Evolutionary conservation across 2,797 vertebrate species (phyloP), one percentile per base, ranked within the genome.

Genomic region (Bryconaethiops microstoma): DNA sequence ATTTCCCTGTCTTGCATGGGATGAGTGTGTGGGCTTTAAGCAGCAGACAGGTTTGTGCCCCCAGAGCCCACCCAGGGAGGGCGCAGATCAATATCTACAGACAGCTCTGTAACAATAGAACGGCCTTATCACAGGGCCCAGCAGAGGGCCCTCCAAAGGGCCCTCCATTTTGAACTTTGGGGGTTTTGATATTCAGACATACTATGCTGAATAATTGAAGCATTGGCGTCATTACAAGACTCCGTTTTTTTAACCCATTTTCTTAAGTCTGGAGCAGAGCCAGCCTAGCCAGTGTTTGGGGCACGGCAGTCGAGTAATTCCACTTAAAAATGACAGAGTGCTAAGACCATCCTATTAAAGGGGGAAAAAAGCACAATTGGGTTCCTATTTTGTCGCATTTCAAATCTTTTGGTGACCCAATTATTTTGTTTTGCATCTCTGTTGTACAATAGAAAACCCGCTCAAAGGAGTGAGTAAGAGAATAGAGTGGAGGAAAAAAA

Each of bases 401-500:
- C 67, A 73, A 79, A 82, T 86, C 82, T 87, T 80, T 72, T 42
- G 69, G 77, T 82, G 85, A 88, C 88, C 87, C 84, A 86, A 88
- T 88, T 89, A 85, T 88, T 87, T 84, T 84, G 78, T 87, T 87
- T 84, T 83, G 85, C 76, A 74, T 86, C 69, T 80, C 63, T 76
- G 78, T 74, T 83, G 82, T 71, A 75, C 80, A 69, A 78, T 76
- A 82, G 78, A 82, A 77, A 80, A 81, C 69, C 68, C 48, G 63
- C 71, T 74, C 45, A 73, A 45, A 64, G 69, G 64, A 80, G 76
- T 65, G 75, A 67, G 55, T 17, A 42, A 59, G 76, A 74, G 72
- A 48, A 48, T n/a, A 65, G 57, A 60, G 71, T 29, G 73, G 60
- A 75, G 75, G 42, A 42, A 64, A 70, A 87, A 80, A 74, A 79